Evolutionary conservation across 2,797 vertebrate genomes (phyloP).

Genomic region (Hybognathus amarus): DNA sequence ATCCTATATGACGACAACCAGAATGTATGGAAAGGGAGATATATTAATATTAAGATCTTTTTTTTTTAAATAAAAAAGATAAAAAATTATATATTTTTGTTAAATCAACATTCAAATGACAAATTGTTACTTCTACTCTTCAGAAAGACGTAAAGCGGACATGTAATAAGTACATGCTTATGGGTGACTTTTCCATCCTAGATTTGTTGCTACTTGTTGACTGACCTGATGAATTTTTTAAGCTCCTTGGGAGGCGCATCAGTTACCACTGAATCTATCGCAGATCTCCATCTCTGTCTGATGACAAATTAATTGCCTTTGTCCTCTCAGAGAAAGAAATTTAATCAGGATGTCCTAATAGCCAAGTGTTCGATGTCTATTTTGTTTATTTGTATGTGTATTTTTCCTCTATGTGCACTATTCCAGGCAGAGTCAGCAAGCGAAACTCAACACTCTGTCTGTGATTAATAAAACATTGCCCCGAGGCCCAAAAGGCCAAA

Average conservation of each 20-base stretch:
- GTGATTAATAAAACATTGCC: slow-evolving; percentile 80
- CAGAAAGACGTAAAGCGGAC: neutral
- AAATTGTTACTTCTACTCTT: neutral
- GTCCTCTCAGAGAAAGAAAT: slow-evolving; percentile 29
- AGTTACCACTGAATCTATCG: slow-evolving; percentile 45
- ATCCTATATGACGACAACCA: neutral
- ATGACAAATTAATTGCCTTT: slow-evolving; percentile 60
- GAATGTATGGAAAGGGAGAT: neutral
- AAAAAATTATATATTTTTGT: neutral
- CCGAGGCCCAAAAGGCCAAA: slow-evolving; percentile 68
- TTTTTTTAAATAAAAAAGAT: too few species aligned
- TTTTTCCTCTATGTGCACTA: slow-evolving; percentile 28
- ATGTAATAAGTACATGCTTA: slow-evolving; percentile 19
- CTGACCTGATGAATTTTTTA: slow-evolving; percentile 65
- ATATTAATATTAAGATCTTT: neutral
- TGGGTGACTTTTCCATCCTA: slow-evolving; percentile 40
- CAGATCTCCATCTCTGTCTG: slow-evolving; percentile 48
- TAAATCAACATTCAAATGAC: neutral
- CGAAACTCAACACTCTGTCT: slow-evolving; percentile 73
- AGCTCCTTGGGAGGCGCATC: slow-evolving; percentile 48
- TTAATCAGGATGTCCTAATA: slow-evolving; percentile 21
- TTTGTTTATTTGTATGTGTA: slow-evolving; percentile 3
- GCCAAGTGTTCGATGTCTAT: neutral
- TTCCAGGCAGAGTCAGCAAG: slow-evolving; percentile 72
- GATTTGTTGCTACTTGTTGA: slow-evolving; percentile 52